Base-by-base conservation (phyloP, 2,797 vertebrate genomes). In the Oophaga sylvatica region DNA sequence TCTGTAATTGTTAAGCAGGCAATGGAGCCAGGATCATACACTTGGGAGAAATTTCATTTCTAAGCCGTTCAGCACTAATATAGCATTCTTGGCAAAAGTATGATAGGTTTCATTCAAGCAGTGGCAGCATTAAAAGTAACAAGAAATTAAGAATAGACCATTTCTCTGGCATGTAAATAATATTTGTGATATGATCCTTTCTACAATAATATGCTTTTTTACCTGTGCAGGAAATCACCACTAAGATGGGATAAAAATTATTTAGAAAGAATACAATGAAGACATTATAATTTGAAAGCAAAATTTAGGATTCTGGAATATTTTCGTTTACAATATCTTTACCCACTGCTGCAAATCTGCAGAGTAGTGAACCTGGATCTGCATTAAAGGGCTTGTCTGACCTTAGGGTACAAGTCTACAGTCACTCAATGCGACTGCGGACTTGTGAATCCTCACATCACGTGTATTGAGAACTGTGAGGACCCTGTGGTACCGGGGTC, bases 11-110 rank as follows among this genome's bases (percentile, higher is more conserved):
- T 83, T 70, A 83, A 57, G 68, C 45, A 70, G 35, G 65, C 81
- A 68, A 83, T 68, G 16, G 26, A 83, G 81, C 81, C 81, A 29
- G n/a, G 41, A 83, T 83, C 81, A 83, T 53, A 70, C 81, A 70
- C 65, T 83, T 68, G 81, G 81, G 65, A 83, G 45, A 35, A 19
- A 83, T 83, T 70, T 70, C 63, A 57, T 68, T 83, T n/a, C 70
- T 83, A 65, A 65, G 22, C 62, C 62, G 22, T 15, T 81, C 31
- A 63, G 12, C 65, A 62, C 80, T 81, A 65, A 48, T 81, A 48
- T n/a, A n/a, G 20, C 59, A 81, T 81, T 45, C 41, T 19, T 45
- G 60, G 62, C 59, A 81, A 63, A 26, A 60, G 78, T 60, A 45
- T 31, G 60, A 65, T 48, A 41, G 60, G 79, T 65, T 81, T 41